Base-by-base conservation (phyloP, 2,113 vertebrate genomes). In the Perca schrenkii region DNA sequence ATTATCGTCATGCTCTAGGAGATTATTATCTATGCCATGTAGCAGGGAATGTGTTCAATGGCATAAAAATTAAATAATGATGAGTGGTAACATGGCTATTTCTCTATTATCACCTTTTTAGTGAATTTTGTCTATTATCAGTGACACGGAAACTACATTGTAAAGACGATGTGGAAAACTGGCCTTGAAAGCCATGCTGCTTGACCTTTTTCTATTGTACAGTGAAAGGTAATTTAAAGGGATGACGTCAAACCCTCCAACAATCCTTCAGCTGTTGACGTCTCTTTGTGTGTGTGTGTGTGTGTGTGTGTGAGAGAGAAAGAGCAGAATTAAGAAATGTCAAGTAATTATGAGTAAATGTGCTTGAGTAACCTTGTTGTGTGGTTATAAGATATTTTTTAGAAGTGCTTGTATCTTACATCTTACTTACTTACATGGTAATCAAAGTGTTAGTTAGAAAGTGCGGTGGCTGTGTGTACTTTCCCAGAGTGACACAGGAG, bases 181-280 rank as follows among this genome's bases (percentile, higher is more conserved):
- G 40, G 7, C 34, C 28, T 46, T 16, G 62, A 67, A 71, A n/a
- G 17, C 17, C 21, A 62, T 10, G 12, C 3, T 25, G 46, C 66
- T 28, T 77, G 67, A 73, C 86, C 58, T 68, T 84, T 71, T 57
- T 40, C 14, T 21, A 22, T 34, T 74, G 56, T 25, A 52, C 10
- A 43, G 10, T 43, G 40, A 21, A 77, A 43, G 25, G 28, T 67
- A 3, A 13, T 63, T 58, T 67, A 56, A 69, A 4, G 4, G 15
- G 49, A 73, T 80, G 79, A 79, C 62, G 47, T 86, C 65, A 83
- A 66, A 64, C 47, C 31, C 16, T 67, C 3, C 6, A n/a, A 21
- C 21, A 58, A n/a, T 76, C 53, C 10, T 50, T 58, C 19, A 54
- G 1, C 58, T 50, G 10, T 6, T 71, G 57, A 36, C 17, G 15